Conservation (phyloP, 2,797 vertebrate species). For the Cryptoblepharus egeriae region DNA sequence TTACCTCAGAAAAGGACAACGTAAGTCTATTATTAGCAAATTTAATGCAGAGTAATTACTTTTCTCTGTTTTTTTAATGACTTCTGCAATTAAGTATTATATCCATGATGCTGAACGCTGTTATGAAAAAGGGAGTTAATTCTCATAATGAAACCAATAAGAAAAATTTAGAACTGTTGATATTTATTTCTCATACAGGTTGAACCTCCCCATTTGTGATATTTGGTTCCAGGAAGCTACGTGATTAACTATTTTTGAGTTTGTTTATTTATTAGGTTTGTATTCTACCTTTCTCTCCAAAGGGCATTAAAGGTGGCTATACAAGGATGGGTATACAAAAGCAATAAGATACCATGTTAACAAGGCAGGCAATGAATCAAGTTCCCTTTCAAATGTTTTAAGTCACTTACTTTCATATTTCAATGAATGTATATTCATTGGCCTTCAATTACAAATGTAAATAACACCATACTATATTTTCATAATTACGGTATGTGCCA, state of each 20-base stretch:
- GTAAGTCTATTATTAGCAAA: slow-evolving; percentile 65
- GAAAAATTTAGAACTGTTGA: background rate
- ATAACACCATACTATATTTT: background rate
- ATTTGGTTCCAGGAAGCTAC: too few relatives aligned
- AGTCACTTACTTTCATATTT: too few relatives aligned
- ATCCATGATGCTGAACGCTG: background rate
- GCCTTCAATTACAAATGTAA: background rate
- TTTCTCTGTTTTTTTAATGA: slow-evolving; percentile 8
- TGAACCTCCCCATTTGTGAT: too few relatives aligned
- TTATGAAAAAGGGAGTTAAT: background rate
- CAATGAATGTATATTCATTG: too few relatives aligned
- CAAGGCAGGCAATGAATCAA: too few relatives aligned
- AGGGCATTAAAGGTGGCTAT: too few relatives aligned
- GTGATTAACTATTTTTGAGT: too few relatives aligned
- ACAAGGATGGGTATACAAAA: too few relatives aligned
- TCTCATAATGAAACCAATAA: background rate
- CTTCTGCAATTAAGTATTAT: background rate
- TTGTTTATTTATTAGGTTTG: background rate
- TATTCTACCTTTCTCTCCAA: too few relatives aligned
- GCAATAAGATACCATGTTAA: too few relatives aligned
- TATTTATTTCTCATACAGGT: background rate
- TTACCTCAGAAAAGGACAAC: slow-evolving; percentile 87
- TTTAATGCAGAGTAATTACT: background rate
- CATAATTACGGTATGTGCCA: background rate
- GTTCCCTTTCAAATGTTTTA: too few relatives aligned